phyloP scores from a whole-genome alignment of 2,888 invertebrate genomes.

The Drosophila hamatofila region DNA sequence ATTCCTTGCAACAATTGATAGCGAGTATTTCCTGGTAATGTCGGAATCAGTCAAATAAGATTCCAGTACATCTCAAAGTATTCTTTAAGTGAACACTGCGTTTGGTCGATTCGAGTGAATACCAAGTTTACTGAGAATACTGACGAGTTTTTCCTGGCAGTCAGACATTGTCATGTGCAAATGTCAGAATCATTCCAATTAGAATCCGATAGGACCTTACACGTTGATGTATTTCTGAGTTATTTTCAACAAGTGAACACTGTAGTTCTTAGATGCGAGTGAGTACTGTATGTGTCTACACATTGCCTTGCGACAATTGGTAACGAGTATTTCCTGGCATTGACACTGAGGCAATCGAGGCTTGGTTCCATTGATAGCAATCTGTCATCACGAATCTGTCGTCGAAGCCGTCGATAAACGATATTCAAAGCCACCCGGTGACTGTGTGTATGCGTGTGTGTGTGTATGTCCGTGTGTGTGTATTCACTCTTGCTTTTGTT shows the following conservation, averaged over 20 bases:
- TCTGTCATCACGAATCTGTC: conserved; percentile 43
- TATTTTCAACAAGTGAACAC: not conserved
- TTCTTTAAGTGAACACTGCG: no score
- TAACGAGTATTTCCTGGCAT: conserved; percentile 29
- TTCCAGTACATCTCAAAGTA: no score
- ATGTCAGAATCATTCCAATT: no score
- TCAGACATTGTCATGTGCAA: no score
- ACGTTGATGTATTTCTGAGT: no score
- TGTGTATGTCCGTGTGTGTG: conserved; percentile 11
- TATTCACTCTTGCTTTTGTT: conserved; percentile 25
- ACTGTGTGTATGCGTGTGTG: not conserved
- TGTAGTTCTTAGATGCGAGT: not conserved
- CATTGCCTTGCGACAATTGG: conserved; percentile 7
- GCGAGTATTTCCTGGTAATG: no score
- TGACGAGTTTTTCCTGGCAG: no score
- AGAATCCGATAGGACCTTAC: no score
- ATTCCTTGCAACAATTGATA: no score
- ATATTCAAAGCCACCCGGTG: conserved; percentile 33
- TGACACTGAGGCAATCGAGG: conserved; percentile 29
- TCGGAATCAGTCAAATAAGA: no score
- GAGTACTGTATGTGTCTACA: not conserved
- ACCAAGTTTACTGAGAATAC: no score
- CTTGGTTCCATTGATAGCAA: conserved; percentile 33
- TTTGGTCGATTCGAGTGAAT: no score
- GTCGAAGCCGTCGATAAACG: conserved; percentile 30